Evolutionary conservation across 1,140 invertebrate genomes (phyloP).

Genomic region (Pogonomyrmex californicus): DNA sequence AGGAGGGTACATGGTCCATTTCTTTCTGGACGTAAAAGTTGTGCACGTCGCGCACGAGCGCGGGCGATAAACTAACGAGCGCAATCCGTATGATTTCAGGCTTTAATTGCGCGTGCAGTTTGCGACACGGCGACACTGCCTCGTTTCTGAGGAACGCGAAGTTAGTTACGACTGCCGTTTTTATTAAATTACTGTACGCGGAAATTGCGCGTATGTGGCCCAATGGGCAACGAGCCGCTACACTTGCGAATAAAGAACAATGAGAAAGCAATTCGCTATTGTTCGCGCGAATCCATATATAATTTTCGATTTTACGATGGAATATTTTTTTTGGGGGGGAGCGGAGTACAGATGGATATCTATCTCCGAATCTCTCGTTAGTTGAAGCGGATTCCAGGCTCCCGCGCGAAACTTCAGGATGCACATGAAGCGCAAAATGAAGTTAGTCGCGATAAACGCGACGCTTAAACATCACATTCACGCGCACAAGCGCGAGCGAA

Average conservation of each 20-base stretch:
- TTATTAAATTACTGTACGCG: conserved; percentile 18
- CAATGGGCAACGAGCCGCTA: background rate
- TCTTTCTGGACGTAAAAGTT: conserved; percentile 1
- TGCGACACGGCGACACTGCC: background rate
- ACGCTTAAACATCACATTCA: background rate
- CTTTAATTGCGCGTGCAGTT: conserved; percentile 37
- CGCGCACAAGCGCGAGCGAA: background rate
- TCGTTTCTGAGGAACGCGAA: background rate
- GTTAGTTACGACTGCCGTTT: background rate
- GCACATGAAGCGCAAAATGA: background rate
- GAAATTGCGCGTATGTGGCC: background rate
- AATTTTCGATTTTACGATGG: background rate
- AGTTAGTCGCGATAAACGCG: background rate
- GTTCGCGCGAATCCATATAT: no score
- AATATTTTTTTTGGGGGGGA: background rate
- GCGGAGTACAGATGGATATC: no score
- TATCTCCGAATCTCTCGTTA: background rate
- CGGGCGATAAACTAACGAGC: background rate
- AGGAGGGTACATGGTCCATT: background rate
- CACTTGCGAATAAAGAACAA: background rate
- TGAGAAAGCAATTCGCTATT: background rate
- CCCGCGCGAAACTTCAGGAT: background rate
- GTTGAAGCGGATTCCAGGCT: background rate
- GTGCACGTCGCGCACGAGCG: background rate
- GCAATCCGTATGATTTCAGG: conserved; percentile 21